Evolutionary conservation across 1,140 invertebrate species (phyloP).

Genomic region (Heliconius himera): DNA sequence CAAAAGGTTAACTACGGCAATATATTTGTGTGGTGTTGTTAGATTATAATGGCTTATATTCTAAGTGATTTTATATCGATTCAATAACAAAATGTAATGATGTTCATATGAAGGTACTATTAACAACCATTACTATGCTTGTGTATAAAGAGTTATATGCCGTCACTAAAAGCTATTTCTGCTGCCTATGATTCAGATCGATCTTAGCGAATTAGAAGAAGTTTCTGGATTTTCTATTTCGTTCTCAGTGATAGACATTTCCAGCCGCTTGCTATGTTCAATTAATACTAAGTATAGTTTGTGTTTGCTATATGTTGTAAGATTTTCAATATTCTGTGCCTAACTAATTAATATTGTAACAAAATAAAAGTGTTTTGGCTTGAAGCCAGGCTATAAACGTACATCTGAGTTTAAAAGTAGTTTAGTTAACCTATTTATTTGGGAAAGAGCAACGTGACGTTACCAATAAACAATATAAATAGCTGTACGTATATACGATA

Average conservation of each 20-base stretch:
- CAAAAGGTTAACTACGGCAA: not conserved
- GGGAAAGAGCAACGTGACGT: slow-evolving; percentile 34
- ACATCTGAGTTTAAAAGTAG: slow-evolving; percentile 48
- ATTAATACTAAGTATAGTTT: slow-evolving; percentile 20
- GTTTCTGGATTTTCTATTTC: slow-evolving; percentile 46
- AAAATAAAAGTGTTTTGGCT: slow-evolving; percentile 61
- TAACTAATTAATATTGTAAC: slow-evolving; percentile 73
- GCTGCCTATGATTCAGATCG: slow-evolving; percentile 57
- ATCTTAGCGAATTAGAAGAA: slow-evolving; percentile 49
- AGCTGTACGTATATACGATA: not conserved
- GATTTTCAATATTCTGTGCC: slow-evolving; percentile 25
- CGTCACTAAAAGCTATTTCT: slow-evolving; percentile 52
- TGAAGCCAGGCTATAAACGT: slow-evolving; percentile 51
- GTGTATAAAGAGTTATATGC: slow-evolving; percentile 23
- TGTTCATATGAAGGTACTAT: not conserved
- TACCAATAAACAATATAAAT: slow-evolving; percentile 8
- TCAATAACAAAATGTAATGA: not conserved
- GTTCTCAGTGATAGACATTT: slow-evolving; percentile 33
- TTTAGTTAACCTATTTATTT: slow-evolving; percentile 64
- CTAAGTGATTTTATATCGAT: not conserved
- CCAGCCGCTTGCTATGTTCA: slow-evolving; percentile 26
- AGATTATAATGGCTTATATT: not conserved
- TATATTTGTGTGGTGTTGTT: not conserved
- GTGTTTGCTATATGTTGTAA: slow-evolving; percentile 24
- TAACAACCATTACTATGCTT: slow-evolving; percentile 15